Base-by-base conservation (phyloP, 2,888 invertebrate genomes). In the Aphelenchoides bicaudatus region DNA sequence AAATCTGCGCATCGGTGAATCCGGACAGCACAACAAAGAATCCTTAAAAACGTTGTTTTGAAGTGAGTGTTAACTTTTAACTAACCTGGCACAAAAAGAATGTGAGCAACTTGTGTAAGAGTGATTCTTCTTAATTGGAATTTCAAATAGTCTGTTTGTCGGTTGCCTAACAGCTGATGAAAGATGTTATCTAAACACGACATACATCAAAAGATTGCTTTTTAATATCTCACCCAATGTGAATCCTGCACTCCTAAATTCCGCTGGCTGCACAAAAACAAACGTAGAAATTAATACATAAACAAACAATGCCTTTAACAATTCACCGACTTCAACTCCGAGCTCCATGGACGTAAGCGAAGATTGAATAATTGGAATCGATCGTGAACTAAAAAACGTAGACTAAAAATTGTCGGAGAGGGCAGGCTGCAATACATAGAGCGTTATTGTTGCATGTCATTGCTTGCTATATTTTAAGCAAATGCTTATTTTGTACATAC, bases 131-230 rank as follows among this genome's bases (percentile, higher is more conserved):
- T 21, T 27, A 51, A 30, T 3, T 51, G 52, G 39, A 23, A 51
- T 16, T 51, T 28, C 13, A 51, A 23, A 16, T 38, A 51, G 16
- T 51, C 38, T 19, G 16, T 16, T 16, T 29, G 31, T 10, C 23
- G 52, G 39, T 51, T 28, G 19, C 37, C 37, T 39, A 51, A 30
- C 10, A 37, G 31, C 10, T 16, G 25, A n/a, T 30, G 38, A 13
- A 51, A 30, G 16, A 51, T 37, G 19, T 51, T 51, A 37, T 51
- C 52, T 13, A 51, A n/a, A n/a, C n/a, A n/a, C n/a, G n/a, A n/a
- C n/a, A n/a, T n/a, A n/a, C n/a, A n/a, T n/a, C n/a, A n/a, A n/a
- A n/a, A n/a, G n/a, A n/a, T n/a, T n/a, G n/a, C n/a, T n/a, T n/a
- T n/a, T n/a, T n/a, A n/a, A n/a, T n/a, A n/a, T n/a, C n/a, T n/a